Base-by-base conservation (phyloP, 2,888 invertebrate species). In the Apotomis turbidana region DNA sequence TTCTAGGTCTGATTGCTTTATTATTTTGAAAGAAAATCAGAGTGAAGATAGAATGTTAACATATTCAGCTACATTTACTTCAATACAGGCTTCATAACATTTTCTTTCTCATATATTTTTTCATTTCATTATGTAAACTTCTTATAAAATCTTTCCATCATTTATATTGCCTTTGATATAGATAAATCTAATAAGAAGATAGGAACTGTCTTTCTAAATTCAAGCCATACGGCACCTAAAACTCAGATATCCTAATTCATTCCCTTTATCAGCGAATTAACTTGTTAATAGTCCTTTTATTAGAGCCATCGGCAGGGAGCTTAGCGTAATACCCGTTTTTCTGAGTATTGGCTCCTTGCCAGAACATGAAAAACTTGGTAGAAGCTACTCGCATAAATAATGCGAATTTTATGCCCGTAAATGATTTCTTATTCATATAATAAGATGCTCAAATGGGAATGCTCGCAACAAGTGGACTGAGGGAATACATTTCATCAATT, bases 221-320 rank as follows among this genome's bases (percentile, higher is more conserved):
- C 6, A 5, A 41, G 59, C 58, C 4, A 36, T 49, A 49, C n/a
- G 13, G 6, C 41, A 64, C 41, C 62, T 51, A 44, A 41, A 27
- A 52, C 58, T 58, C 52, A 46, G 38, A 41, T 55, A 66, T 55
- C 60, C 55, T 55, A 49, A 44, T 62, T 62, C n/a, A 62, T 57
- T 61, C 63, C 15, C 15, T 62, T 49, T 57, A 58, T 68, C 62
- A 44, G 10, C 62, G 44, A 68, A 72, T 72, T 62, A 72, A 55
- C 68, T 38, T 63, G 63, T 68, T 51, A 68, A 72, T 63, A 52
- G 63, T 6, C 46, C 36, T 44, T 68, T 71, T 62, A 68, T 72
- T 68, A 52, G 27, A 27, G 12, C 52, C n/a, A 67, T 67, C 58
- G 44, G 57, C 68, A 36, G 46, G 60, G 44, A 67, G 57, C 54